Percentiles rank a stretch among this genome's conserved stretches.
phyloP scores from a whole-genome alignment of 2,888 invertebrate species.

The Spialia ferax region DNA sequence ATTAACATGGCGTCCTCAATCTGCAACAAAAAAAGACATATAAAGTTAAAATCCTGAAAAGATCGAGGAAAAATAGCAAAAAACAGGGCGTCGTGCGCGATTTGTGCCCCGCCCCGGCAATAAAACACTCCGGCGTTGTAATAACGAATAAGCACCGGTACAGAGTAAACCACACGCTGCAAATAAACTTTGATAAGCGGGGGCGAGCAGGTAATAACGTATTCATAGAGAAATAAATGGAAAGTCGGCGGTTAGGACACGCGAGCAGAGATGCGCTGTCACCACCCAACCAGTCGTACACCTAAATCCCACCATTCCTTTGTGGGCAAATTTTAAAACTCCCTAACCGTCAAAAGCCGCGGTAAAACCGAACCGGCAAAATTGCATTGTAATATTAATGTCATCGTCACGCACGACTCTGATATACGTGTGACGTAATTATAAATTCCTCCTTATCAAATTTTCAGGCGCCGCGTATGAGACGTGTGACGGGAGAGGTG shows the following conservation, averaged over 20 bases:
- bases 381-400: slow-evolving; percentile 83
- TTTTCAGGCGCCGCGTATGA: slow-evolving; percentile 66
- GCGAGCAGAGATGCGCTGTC: slow-evolving; percentile 79
- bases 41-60: slow-evolving; percentile 73
- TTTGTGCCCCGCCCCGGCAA: slow-evolving; percentile 82
- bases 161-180: slow-evolving; percentile 86
- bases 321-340: slow-evolving; percentile 79
- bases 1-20: slow-evolving; percentile 99
- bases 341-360: slow-evolving; percentile 68
- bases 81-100: slow-evolving; percentile 80
- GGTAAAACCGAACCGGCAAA: slow-evolving; percentile 78
- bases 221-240: slow-evolving; percentile 87
- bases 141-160: slow-evolving; percentile 86
- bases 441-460: slow-evolving; percentile 75
- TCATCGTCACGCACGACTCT: slow-evolving; percentile 51
- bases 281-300: slow-evolving; percentile 61
- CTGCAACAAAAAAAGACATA: slow-evolving; percentile 90
- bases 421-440: slow-evolving; percentile 67
- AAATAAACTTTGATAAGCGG: slow-evolving; percentile 87
- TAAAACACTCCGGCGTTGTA: slow-evolving; percentile 85
- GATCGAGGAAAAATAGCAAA: slow-evolving; percentile 70
- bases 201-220: slow-evolving; percentile 87
- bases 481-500: slow-evolving; percentile 50
- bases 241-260: slow-evolving; percentile 85
- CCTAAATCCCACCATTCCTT: slow-evolving; percentile 56